Conservation (phyloP, 2,113 vertebrate genomes). For the Phainopepla nitens region DNA sequence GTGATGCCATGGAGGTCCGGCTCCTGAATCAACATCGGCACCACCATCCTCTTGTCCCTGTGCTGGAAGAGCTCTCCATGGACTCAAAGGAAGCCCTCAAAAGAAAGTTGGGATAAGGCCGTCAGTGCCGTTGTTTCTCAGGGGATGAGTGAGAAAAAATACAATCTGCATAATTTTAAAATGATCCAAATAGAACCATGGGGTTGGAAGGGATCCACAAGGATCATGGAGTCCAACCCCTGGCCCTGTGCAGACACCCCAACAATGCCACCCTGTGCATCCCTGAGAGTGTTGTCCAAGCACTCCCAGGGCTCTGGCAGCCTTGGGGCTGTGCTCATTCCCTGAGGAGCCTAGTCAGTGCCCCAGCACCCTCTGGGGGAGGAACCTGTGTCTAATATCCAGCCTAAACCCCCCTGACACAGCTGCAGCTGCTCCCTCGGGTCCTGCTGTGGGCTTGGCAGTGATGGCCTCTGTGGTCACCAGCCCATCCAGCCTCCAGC, state of each 20-base stretch:
- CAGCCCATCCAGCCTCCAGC: not conserved
- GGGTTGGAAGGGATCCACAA: not conserved
- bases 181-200: not conserved
- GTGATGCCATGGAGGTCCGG: not conserved
- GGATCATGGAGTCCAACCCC: no score
- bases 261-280: not conserved
- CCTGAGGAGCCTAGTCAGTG: not conserved
- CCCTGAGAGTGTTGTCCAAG: rapidly evolving
- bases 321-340: not conserved
- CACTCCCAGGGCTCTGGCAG: not conserved
- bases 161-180: not conserved
- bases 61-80: not conserved
- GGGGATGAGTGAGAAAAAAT: not conserved
- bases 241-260: not conserved
- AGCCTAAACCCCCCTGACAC: rapidly evolving
- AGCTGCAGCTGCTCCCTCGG: not conserved
- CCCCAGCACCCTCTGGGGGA: not conserved
- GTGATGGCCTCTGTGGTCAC: rapidly evolving
- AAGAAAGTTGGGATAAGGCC: not conserved
- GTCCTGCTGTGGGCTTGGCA: not conserved
- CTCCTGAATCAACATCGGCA: not conserved
- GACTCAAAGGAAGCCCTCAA: not conserved
- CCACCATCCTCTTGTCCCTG: not conserved
- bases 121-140: not conserved
- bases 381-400: not conserved